phyloP scores from a whole-genome alignment of 2,888 invertebrate species.

The Hermaeophaga mercurialis region DNA sequence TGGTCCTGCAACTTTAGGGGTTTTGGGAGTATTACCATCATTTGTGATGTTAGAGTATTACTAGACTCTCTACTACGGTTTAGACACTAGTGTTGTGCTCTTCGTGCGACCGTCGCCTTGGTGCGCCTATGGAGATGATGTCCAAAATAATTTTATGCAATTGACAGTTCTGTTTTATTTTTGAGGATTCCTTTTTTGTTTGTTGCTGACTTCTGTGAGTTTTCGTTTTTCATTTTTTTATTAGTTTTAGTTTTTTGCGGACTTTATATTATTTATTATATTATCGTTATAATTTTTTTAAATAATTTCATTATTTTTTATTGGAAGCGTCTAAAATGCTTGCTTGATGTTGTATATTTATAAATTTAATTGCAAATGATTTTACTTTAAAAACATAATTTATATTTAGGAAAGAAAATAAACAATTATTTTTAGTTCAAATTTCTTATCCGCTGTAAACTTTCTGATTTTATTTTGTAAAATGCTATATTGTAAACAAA shows the following conservation, averaged over 20 bases:
- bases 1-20: constrained; percentile 66
- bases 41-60: constrained; percentile 58
- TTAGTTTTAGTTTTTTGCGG: too few species aligned
- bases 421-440: too few species aligned
- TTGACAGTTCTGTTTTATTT: constrained; percentile 28
- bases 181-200: constrained; percentile 22
- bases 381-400: too few species aligned
- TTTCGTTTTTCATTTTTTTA: constrained; percentile 27
- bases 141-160: constrained; percentile 29
- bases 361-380: too few species aligned
- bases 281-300: not conserved
- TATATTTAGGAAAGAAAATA: too few species aligned
- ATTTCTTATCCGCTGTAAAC: too few species aligned
- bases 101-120: constrained; percentile 40
- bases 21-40: constrained; percentile 54
- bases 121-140: constrained; percentile 46
- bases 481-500: too few species aligned
- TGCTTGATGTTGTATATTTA: too few species aligned
- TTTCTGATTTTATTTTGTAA: too few species aligned
- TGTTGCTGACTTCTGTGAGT: constrained; percentile 29
- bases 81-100: constrained; percentile 53
- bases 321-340: too few species aligned
- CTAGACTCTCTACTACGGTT: constrained; percentile 58
- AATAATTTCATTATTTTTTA: too few species aligned
- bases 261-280: not conserved